phyloP scores from a whole-genome alignment of 2,113 vertebrate genomes.

The Rhombomys opimus region DNA sequence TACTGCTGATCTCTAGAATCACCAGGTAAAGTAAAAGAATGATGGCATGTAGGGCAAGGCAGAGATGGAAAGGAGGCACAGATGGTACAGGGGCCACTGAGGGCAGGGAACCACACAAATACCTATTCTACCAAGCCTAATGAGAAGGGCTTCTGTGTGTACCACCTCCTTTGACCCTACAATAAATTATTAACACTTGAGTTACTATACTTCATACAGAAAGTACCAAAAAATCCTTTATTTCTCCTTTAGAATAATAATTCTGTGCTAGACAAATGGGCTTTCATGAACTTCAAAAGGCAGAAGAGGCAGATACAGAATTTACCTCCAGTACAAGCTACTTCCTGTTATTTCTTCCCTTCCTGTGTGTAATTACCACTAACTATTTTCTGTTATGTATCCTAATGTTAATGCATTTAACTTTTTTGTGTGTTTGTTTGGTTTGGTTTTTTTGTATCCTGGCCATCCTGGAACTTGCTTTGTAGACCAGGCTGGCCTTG shows the following conservation, averaged over 20 bases:
- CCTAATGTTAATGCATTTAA: neutral
- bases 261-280: neutral
- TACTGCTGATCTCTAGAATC: neutral
- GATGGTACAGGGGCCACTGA: neutral
- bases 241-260: neutral
- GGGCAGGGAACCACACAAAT: neutral
- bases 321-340: neutral
- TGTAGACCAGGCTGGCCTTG: neutral
- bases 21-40: neutral
- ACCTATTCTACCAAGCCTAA: neutral
- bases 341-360: neutral
- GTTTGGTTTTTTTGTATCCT: neutral
- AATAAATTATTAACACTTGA: neutral
- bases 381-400: constrained; percentile 21
- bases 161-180: neutral
- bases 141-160: neutral
- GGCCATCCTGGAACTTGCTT: neutral
- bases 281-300: constrained; percentile 9
- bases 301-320: neutral
- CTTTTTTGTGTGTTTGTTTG: neutral
- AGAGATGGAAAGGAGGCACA: neutral
- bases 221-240: neutral
- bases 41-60: neutral
- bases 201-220: neutral
- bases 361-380: neutral